These are phyloP conservation scores for Poeciliopsis turrubarensis DNA, from an alignment of 2,113 vertebrate species.

Conservation along the genomic window DNA sequence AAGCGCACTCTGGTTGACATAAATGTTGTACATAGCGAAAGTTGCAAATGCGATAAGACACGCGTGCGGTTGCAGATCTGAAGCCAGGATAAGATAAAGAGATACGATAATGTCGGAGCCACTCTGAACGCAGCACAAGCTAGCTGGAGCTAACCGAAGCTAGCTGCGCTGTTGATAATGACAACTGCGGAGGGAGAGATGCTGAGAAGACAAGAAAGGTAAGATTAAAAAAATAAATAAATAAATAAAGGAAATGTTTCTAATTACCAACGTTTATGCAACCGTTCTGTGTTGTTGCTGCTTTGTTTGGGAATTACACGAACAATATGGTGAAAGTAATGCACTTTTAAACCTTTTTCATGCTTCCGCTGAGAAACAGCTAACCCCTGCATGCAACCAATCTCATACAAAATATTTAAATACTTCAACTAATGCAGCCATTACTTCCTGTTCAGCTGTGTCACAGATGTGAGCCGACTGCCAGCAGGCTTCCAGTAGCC, in stretches of 20 bases:
- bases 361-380: neutral
- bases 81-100: conserved; percentile 33
- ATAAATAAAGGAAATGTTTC: neutral
- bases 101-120: conserved; percentile 6
- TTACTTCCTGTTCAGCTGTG: conserved; percentile 18
- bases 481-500: conserved; percentile 18
- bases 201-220: conserved; percentile 21
- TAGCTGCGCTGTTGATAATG: conserved; percentile 20
- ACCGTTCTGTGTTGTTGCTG: neutral
- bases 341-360: neutral
- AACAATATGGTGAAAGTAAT: neutral
- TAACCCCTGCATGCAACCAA: neutral
- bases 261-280: neutral
- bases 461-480: conserved; percentile 11
- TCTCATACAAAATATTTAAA: neutral
- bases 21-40: neutral
- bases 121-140: conserved; percentile 11
- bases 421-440: no score
- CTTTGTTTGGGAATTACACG: neutral
- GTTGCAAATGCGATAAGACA: neutral
- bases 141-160: conserved; percentile 52
- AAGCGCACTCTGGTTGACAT: neutral
- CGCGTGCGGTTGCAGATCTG: neutral
- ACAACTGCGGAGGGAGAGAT: conserved; percentile 11
- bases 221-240: neutral